phyloP scores from a whole-genome alignment of 2,888 invertebrate genomes.

The Phyllotreta striolata region DNA sequence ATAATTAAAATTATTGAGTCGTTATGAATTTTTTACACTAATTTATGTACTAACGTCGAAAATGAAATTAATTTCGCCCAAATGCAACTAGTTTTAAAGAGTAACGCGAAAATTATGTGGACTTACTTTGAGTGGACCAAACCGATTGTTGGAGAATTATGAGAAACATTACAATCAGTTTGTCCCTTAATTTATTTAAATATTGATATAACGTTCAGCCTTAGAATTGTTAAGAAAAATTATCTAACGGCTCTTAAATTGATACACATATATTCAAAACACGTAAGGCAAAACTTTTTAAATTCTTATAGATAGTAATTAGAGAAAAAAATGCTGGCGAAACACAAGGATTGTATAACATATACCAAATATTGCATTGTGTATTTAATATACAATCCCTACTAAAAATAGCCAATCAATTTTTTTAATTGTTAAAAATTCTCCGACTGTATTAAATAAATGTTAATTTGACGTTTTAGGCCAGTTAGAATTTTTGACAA shows the following conservation, averaged over 20 bases:
- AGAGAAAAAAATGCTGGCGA: slow-evolving; percentile 23
- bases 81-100: slow-evolving; percentile 13
- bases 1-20: slow-evolving; percentile 47
- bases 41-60: slow-evolving; percentile 44
- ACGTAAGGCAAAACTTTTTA: slow-evolving; percentile 27
- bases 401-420: too few relatives aligned
- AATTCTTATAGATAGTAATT: slow-evolving; percentile 18
- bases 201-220: slow-evolving; percentile 23
- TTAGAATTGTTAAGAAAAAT: slow-evolving; percentile 14
- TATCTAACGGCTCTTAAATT: slow-evolving; percentile 15
- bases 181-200: not conserved
- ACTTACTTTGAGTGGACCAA: too few relatives aligned
- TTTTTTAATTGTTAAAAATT: too few relatives aligned
- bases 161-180: too few relatives aligned
- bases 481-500: too few relatives aligned
- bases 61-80: slow-evolving; percentile 25
- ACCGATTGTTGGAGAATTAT: too few relatives aligned
- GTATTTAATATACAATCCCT: too few relatives aligned
- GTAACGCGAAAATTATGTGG: not conserved
- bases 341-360: not conserved
- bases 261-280: slow-evolving; percentile 24
- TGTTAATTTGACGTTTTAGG: too few relatives aligned
- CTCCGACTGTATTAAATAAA: too few relatives aligned
- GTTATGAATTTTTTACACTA: slow-evolving; percentile 35
- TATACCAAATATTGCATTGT: too few relatives aligned